These are phyloP conservation scores for Syngnathus typhle DNA, from an alignment of 2,113 vertebrate genomes.

Conservation along the genomic window DNA sequence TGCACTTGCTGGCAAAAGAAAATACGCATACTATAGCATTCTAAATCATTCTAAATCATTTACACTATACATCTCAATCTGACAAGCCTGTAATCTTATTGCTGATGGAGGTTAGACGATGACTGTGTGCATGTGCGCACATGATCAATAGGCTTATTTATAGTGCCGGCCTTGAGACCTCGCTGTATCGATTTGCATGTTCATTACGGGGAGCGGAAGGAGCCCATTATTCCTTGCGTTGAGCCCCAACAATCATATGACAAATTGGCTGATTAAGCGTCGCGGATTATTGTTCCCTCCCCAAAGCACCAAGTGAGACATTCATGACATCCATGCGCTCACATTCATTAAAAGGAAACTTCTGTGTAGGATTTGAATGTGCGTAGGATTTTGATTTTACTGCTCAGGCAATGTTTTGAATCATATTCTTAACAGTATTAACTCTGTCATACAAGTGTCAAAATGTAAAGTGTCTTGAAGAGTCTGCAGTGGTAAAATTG, in stretches of 20 bases:
- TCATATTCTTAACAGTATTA: neutral
- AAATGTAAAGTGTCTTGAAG: neutral
- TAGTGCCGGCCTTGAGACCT: slow-evolving; percentile 46
- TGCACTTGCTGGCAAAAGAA: slow-evolving; percentile 1
- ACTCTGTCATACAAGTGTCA: neutral
- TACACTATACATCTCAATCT: neutral
- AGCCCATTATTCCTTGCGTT: slow-evolving; percentile 50
- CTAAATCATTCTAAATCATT: neutral
- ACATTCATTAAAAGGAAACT: slow-evolving; percentile 10
- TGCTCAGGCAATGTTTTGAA: neutral
- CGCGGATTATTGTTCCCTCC: slow-evolving; percentile 39
- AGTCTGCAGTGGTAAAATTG: no score
- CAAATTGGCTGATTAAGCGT: slow-evolving; percentile 62
- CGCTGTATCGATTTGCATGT: slow-evolving; percentile 46
- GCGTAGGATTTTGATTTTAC: neutral
- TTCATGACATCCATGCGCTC: slow-evolving; percentile 16
- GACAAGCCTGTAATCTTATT: slow-evolving; percentile 6
- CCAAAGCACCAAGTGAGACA: slow-evolving; percentile 19
- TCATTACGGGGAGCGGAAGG: slow-evolving; percentile 49
- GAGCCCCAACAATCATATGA: slow-evolving; percentile 54
- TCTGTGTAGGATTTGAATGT: neutral
- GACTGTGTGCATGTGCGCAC: slow-evolving; percentile 2
- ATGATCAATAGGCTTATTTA: slow-evolving; percentile 53
- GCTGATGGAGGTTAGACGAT: neutral
- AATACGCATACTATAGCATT: neutral